Evolutionary conservation across 1,140 invertebrate species (phyloP).

Genomic region (Linepithema humile): DNA sequence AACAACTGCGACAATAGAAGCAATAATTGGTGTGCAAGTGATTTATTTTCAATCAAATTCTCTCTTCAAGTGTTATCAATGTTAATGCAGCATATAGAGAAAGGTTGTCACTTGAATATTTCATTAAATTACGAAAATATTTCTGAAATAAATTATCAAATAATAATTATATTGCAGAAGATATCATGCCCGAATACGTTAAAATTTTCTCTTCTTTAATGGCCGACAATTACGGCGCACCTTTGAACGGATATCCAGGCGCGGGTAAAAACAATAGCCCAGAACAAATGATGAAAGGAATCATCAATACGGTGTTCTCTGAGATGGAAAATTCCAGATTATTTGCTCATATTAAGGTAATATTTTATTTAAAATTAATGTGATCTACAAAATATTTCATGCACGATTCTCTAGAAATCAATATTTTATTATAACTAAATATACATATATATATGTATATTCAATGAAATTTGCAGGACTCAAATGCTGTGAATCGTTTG

Average conservation of each 20-base stretch:
- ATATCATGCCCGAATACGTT: slow-evolving; percentile 81
- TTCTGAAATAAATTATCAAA: background rate
- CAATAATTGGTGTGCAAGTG: slow-evolving; percentile 69
- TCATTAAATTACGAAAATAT: slow-evolving; percentile 3
- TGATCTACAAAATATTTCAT: background rate
- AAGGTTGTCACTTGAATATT: slow-evolving; percentile 73
- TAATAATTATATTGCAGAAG: slow-evolving; percentile 67
- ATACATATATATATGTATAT: slow-evolving; percentile 1
- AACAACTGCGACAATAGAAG: slow-evolving; percentile 72
- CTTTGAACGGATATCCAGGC: slow-evolving; percentile 79
- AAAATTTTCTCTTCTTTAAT: slow-evolving; percentile 80
- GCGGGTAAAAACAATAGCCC: slow-evolving; percentile 78
- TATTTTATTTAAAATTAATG: slow-evolving; percentile 7
- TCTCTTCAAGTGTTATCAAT: slow-evolving; percentile 81
- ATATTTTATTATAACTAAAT: no score
- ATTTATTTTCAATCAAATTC: slow-evolving; percentile 81
- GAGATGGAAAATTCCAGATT: slow-evolving; percentile 78
- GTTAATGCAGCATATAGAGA: slow-evolving; percentile 79
- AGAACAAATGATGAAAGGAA: slow-evolving; percentile 82
- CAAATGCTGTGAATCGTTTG: slow-evolving; percentile 77
- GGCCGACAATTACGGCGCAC: slow-evolving; percentile 80
- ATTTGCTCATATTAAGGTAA: slow-evolving; percentile 83
- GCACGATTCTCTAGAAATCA: no score
- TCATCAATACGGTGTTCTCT: slow-evolving; percentile 79
- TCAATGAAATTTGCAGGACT: slow-evolving; percentile 78